Evolutionary conservation across 2,797 vertebrate species (phyloP), one percentile per base, ranked within the genome.

Genomic region (Sebastes itinus): DNA sequence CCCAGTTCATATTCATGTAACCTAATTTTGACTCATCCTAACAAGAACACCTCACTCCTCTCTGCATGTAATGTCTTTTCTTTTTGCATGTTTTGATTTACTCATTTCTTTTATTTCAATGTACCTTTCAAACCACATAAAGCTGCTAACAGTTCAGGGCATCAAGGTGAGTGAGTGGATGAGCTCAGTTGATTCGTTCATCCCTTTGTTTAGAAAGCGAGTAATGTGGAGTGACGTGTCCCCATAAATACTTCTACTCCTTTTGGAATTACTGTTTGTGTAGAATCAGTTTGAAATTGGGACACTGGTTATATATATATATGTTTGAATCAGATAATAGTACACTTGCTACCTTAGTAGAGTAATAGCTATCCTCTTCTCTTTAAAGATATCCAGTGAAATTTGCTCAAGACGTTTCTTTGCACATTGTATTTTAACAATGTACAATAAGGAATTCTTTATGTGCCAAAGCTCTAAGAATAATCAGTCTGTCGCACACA

Each of bases 61-160:
- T 77, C 16, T 83, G 56, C 0, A 4, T 79, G 30, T 32, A 16
- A 46, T n/a, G 4, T 85, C 18, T 72, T 72, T 85, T 88, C 33
- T 56, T 87, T 87, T 88, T 90, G 91, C 88, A 88, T 91, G 91
- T 84, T 93, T 88, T 91, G 9, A 87, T 95, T 88, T 85, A 80
- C 80, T 38, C 67, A 63, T 92, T 64, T 95, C 85, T 93, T 86
- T 87, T 87, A 81, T 92, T 93, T 93, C 85, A 89, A 93, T 90
- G 82, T 80, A 90, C 82, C 74, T 81, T 91, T 87, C 79, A 71
- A 94, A 94, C 88, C 88, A 84, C 64, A 56, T 88, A 92, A 94
- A 96, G 95, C 95, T 83, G 96, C 95, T 94, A 90, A 93, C 94
- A 92, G 85, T 84, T 95, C 95, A 93, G 94, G 85, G 90, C 87